phyloP scores from a whole-genome alignment of 2,113 vertebrate genomes.

The Heterotilapia buettikoferi region DNA sequence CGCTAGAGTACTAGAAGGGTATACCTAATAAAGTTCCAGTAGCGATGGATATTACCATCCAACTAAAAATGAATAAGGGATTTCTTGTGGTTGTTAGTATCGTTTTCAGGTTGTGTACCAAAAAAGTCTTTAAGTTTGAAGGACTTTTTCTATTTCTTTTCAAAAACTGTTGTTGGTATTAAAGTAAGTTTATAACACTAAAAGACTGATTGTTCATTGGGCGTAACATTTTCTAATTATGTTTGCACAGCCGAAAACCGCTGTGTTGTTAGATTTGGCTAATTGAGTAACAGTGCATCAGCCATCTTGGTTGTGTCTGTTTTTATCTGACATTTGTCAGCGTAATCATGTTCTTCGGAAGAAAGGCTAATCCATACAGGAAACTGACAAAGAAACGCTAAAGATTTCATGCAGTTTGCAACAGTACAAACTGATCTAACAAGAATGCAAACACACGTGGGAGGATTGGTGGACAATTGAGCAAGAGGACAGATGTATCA shows the following conservation, averaged over 20 bases:
- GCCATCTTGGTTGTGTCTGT: neutral
- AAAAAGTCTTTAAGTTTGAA: neutral
- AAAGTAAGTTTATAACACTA: neutral
- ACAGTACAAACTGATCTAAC: neutral
- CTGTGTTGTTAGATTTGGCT: neutral
- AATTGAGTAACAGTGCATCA: neutral
- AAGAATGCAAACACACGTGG: neutral
- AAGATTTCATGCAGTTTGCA: neutral
- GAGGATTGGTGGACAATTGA: neutral
- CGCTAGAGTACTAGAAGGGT: neutral
- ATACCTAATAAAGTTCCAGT: conserved; percentile 1
- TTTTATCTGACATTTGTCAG: neutral
- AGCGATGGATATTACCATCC: neutral
- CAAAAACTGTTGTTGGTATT: neutral
- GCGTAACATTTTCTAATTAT: neutral
- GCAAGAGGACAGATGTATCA: neutral
- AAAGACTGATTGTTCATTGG: neutral
- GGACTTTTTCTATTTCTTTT: neutral
- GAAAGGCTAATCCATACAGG: neutral
- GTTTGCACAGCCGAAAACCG: neutral
- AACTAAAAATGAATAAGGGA: neutral
- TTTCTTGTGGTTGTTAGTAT: neutral
- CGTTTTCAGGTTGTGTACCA: neutral
- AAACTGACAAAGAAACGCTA: neutral
- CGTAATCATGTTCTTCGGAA: fast-evolving